Conservation (phyloP, 1,140 invertebrate genomes). For the Cryptotermes secundus region DNA sequence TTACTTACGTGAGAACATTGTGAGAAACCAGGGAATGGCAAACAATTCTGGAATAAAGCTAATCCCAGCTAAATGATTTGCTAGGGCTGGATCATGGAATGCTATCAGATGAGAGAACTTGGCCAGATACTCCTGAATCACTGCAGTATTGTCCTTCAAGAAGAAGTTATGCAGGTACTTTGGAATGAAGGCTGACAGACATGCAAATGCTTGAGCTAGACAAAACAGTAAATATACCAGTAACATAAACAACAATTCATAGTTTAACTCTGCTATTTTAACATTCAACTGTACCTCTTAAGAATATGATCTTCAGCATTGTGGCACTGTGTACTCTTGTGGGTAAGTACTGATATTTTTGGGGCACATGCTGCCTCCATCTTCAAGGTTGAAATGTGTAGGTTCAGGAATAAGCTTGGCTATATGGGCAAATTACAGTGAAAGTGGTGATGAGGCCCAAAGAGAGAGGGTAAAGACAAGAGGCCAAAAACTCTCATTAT, state of each 20-base stretch:
- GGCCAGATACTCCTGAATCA: conserved; percentile 96
- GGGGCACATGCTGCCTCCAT: no score
- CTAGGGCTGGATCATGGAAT: conserved; percentile 92
- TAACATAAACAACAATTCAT: background rate
- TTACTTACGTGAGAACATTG: conserved; percentile 97
- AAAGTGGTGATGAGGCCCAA: no score
- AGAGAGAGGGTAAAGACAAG: no score
- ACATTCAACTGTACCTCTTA: no score
- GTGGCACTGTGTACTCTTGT: no score
- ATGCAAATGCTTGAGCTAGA: conserved; percentile 90
- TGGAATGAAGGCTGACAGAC: conserved; percentile 90
- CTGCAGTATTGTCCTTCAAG: conserved; percentile 94
- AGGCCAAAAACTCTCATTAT: no score
- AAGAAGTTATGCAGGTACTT: conserved; percentile 98
- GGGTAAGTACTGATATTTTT: no score
- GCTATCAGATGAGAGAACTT: conserved; percentile 96
- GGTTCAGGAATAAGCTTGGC: no score
- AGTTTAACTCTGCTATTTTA: no score
- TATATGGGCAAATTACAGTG: no score
- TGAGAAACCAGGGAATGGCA: conserved; percentile 99
- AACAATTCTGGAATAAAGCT: conserved; percentile 97
- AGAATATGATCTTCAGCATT: no score
- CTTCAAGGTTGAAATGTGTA: no score
- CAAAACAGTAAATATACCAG: conserved; percentile 37
- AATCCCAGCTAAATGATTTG: conserved; percentile 89